Evolutionary conservation across 2,888 invertebrate genomes (phyloP).

Genomic region (Dioctria rufipes): DNA sequence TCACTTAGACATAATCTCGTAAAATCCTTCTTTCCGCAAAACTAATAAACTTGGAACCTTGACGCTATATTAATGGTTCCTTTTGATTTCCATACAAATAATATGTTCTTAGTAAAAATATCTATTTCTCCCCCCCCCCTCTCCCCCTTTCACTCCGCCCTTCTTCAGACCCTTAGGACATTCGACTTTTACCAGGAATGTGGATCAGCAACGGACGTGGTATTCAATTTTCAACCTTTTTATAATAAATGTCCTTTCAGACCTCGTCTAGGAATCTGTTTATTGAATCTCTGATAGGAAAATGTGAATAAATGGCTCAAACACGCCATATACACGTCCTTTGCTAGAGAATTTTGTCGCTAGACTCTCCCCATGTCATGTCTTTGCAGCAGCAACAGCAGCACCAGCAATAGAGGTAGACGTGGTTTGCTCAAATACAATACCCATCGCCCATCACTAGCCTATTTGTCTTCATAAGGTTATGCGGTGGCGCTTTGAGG

Average conservation of each 20-base stretch:
- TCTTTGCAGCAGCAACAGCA: background rate
- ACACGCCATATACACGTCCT: background rate
- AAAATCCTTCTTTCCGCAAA: background rate
- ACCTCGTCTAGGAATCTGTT: background rate
- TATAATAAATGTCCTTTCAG: background rate
- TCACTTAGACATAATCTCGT: no score
- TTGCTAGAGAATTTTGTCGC: background rate
- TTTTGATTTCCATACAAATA: background rate
- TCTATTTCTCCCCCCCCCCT: background rate
- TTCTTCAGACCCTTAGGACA: background rate
- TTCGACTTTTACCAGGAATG: background rate
- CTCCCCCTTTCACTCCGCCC: background rate
- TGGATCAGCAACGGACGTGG: conserved; percentile 1
- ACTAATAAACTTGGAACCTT: background rate
- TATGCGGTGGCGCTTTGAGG: background rate
- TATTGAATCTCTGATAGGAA: conserved; percentile 22
- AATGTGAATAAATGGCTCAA: conserved; percentile 24
- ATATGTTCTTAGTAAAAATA: background rate
- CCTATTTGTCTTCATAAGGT: conserved; percentile 21
- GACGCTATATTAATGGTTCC: no score
- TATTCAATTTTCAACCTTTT: conserved; percentile 13
- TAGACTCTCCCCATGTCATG: background rate
- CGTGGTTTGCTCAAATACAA: background rate
- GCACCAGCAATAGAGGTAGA: no score
- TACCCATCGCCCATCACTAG: background rate